phyloP scores from a whole-genome alignment of 2,888 invertebrate genomes.

The Troides aeacus region DNA sequence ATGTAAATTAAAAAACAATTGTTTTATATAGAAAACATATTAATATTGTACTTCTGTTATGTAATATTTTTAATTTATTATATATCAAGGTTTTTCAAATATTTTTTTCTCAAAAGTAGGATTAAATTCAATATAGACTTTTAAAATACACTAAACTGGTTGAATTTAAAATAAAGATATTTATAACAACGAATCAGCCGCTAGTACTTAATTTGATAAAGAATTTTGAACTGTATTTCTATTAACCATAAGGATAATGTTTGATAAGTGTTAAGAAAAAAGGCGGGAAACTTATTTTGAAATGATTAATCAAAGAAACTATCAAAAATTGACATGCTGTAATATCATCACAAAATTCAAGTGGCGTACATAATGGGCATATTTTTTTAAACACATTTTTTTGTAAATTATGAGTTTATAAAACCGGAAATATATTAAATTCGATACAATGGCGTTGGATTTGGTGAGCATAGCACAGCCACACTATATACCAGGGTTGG shows the following conservation, averaged over 20 bases:
- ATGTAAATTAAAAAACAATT: no score
- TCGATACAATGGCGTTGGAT: constrained; percentile 71
- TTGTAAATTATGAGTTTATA: constrained; percentile 39
- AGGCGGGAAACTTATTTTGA: constrained; percentile 2
- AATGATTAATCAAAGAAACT: not conserved
- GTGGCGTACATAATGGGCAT: constrained; percentile 5
- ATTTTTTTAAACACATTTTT: constrained; percentile 1
- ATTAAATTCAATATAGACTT: not conserved
- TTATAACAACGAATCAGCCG: not conserved
- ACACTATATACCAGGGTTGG: constrained; percentile 87
- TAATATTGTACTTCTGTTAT: no score
- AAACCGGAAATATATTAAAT: constrained; percentile 15
- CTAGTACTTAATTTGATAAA: not conserved
- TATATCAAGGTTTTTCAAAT: no score
- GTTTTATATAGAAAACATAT: no score
- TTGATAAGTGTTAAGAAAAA: not conserved
- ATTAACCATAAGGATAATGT: not conserved
- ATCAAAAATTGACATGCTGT: constrained; percentile 1
- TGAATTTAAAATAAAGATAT: not conserved
- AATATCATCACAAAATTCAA: constrained; percentile 24
- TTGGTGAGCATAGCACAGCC: constrained; percentile 84
- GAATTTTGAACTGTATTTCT: not conserved
- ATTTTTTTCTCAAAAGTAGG: not conserved
- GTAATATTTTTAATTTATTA: no score
- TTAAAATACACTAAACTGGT: not conserved